A percentile compares a stretch with the other conserved stretches of the same genome.
phyloP scores from a whole-genome alignment of 1,140 invertebrate genomes.

The Zaprionus lachaisei region DNA sequence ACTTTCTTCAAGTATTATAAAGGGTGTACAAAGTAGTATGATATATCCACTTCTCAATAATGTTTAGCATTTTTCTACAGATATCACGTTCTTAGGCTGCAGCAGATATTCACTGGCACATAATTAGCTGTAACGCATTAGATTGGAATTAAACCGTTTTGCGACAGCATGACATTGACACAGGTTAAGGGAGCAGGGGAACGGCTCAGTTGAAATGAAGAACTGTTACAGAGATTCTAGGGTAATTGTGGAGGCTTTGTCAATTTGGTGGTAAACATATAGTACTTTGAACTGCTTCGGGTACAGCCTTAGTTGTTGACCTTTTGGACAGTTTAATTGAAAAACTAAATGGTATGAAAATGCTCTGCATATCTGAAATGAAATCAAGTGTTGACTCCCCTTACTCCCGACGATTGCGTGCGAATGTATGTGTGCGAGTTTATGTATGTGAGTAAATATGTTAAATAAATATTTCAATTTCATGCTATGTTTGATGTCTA shows the following conservation, averaged over 20 bases:
- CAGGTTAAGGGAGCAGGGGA: background rate
- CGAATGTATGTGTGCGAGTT: background rate
- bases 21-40: conserved; percentile 1
- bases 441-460: conserved; percentile 8
- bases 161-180: conserved; percentile 54
- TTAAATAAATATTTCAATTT: conserved; percentile 32
- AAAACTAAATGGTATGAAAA: conserved; percentile 42
- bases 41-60: background rate
- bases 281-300: background rate
- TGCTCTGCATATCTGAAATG: conserved; percentile 60
- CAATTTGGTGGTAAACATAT: conserved; percentile 38
- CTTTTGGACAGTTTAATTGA: conserved; percentile 52
- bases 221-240: conserved; percentile 47
- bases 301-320: conserved; percentile 2
- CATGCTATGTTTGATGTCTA: conserved; percentile 14
- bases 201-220: conserved; percentile 27
- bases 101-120: conserved; percentile 12
- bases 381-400: conserved; percentile 39
- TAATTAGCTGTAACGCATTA: conserved; percentile 68
- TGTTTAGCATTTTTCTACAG: conserved; percentile 25
- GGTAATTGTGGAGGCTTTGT: conserved; percentile 42
- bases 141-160: conserved; percentile 60
- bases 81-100: conserved; percentile 7
- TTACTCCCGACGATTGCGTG: background rate
- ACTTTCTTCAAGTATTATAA: background rate